A percentile compares a stretch with the other conserved stretches of the same genome.
Evolutionary conservation across 64 coral and sea anemone genomes (phyloP).

Genomic region (Astreopora myriophthalma): DNA sequence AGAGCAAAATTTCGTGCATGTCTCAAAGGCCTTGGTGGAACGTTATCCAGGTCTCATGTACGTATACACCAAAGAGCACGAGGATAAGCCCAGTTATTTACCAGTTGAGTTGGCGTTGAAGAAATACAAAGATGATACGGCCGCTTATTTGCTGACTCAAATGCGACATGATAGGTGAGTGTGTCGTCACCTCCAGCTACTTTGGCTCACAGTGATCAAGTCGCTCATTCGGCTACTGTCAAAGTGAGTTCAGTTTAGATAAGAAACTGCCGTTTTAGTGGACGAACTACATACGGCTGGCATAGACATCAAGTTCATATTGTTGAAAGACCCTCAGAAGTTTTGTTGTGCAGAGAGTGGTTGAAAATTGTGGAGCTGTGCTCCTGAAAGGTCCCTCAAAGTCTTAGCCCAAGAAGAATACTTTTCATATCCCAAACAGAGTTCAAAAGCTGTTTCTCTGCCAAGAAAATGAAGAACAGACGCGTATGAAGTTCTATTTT

Average conservation of each 20-base stretch:
- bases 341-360: no score
- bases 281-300: no score
- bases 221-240: no score
- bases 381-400: no score
- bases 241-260: no score
- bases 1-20: constrained; percentile 49
- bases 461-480: constrained; percentile 18
- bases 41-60: constrained; percentile 65
- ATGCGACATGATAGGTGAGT: constrained; percentile 71
- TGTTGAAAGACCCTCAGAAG: no score
- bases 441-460: constrained; percentile 32
- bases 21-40: constrained; percentile 60
- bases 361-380: no score
- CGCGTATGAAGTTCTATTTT: constrained; percentile 25
- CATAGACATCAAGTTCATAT: no score
- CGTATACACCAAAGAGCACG: constrained; percentile 32
- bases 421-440: not conserved
- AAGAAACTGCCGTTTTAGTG: no score
- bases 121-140: constrained; percentile 57
- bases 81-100: constrained; percentile 29
- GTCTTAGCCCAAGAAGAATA: no score
- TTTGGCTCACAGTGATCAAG: no score
- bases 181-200: not conserved
- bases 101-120: constrained; percentile 73
- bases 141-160: constrained; percentile 54